Evolutionary conservation across 2,113 vertebrate genomes (phyloP).

Genomic region (Puffinus mauretanicus): DNA sequence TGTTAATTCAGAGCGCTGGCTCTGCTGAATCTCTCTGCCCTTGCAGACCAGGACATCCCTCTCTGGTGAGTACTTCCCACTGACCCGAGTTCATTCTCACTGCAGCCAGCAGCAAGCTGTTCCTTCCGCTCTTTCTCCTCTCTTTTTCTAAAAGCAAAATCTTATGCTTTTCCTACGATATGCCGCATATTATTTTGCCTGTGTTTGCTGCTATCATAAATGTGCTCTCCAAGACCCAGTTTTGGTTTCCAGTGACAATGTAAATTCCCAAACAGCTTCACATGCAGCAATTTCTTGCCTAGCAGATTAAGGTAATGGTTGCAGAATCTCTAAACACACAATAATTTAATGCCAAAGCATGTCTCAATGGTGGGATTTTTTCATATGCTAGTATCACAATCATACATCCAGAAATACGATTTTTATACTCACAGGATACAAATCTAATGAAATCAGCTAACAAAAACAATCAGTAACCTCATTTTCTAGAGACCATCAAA

Average conservation of each 20-base stretch:
- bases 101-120: not conserved
- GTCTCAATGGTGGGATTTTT: not conserved
- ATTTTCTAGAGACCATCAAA: slow-evolving; percentile 24
- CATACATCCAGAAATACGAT: not conserved
- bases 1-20: not conserved
- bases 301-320: not conserved
- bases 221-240: not conserved
- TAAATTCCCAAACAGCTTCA: not conserved
- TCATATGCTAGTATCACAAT: not conserved
- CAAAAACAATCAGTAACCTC: slow-evolving; percentile 3
- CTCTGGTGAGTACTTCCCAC: not conserved
- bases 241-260: not conserved
- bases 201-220: not conserved
- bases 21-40: not conserved
- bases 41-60: not conserved
- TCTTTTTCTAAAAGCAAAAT: not conserved
- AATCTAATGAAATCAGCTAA: slow-evolving; percentile 10
- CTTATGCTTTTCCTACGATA: not conserved
- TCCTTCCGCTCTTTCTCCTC: not conserved
- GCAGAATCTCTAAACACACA: not conserved
- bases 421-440: not conserved
- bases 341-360: not conserved
- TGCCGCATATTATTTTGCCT: not conserved
- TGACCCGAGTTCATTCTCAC: not conserved
- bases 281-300: not conserved